Conservation (phyloP, 1,140 invertebrate species). For the Trichogramma pretiosum region DNA sequence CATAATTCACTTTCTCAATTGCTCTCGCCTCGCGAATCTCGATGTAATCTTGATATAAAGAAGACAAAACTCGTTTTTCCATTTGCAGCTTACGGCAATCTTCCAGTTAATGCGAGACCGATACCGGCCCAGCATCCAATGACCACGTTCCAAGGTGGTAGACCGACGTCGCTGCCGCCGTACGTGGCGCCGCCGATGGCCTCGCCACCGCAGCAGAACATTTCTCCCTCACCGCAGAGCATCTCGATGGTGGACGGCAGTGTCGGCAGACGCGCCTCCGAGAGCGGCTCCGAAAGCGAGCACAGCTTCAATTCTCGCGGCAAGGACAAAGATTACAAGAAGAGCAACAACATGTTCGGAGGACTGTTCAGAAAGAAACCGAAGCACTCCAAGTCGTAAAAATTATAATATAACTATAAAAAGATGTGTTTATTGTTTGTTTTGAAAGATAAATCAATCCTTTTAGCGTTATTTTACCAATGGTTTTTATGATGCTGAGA, state of each 20-base stretch:
- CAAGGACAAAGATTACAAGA: conserved; percentile 42
- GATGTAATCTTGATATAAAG: too few relatives aligned
- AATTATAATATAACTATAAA: too few relatives aligned
- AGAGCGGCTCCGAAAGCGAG: conserved; percentile 45
- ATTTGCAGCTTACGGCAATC: conserved; percentile 41
- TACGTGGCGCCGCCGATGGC: conserved; percentile 42
- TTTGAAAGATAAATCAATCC: too few relatives aligned
- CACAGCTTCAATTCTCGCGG: conserved; percentile 35
- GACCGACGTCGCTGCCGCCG: conserved; percentile 41
- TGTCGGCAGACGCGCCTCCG: conserved; percentile 37
- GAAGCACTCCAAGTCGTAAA: too few relatives aligned
- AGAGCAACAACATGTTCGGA: conserved; percentile 43
- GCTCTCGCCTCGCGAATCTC: too few relatives aligned
- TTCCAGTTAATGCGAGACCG: conserved; percentile 35
- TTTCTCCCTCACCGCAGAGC: conserved; percentile 27
- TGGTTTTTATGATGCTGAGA: too few relatives aligned
- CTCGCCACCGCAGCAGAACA: conserved; percentile 27
- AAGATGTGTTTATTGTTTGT: too few relatives aligned
- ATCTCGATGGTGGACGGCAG: conserved; percentile 34
- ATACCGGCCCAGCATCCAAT: conserved; percentile 28
- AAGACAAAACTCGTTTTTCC: too few relatives aligned
- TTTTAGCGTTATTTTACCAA: too few relatives aligned
- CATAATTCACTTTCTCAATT: too few relatives aligned
- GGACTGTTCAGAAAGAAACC: conserved; percentile 42
- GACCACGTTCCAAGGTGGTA: conserved; percentile 35